Evolutionary conservation across 2,888 invertebrate species (phyloP).

Genomic region (Papilio elwesi): DNA sequence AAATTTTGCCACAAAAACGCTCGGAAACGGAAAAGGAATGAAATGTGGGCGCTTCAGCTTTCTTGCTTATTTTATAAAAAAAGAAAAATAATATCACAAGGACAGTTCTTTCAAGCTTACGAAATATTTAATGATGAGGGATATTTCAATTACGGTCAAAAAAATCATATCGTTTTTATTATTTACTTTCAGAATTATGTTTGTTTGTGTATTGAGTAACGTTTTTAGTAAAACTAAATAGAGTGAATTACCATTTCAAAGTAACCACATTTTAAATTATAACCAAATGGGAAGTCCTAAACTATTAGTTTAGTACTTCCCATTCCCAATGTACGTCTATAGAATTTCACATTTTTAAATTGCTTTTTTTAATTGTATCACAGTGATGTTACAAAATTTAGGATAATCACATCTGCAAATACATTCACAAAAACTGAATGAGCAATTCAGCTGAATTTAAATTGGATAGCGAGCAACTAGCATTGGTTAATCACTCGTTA

Average conservation of each 20-base stretch:
- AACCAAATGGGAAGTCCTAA: no score
- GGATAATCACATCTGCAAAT: not conserved
- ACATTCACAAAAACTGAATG: not conserved
- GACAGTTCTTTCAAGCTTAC: not conserved
- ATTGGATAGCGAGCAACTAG: not conserved
- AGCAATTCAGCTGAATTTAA: not conserved
- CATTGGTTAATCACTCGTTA: not conserved
- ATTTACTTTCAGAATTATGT: not conserved
- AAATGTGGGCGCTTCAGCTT: not conserved
- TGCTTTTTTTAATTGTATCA: not conserved
- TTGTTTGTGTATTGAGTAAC: not conserved
- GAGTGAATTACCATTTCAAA: no score
- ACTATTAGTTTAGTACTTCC: no score
- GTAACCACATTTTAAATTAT: no score
- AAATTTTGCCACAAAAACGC: slow-evolving; percentile 1
- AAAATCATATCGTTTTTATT: not conserved
- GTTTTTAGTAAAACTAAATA: no score
- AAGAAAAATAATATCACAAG: not conserved
- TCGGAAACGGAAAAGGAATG: slow-evolving; percentile 16
- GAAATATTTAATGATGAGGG: not conserved
- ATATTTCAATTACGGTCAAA: slow-evolving; percentile 2
- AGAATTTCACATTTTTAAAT: not conserved
- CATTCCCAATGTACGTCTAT: no score
- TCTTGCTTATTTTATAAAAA: slow-evolving; percentile 1
- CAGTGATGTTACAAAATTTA: not conserved